These are phyloP conservation scores for Siderastrea radians DNA, from an alignment of 92 coral and sea anemone species.

Conservation along the genomic window DNA sequence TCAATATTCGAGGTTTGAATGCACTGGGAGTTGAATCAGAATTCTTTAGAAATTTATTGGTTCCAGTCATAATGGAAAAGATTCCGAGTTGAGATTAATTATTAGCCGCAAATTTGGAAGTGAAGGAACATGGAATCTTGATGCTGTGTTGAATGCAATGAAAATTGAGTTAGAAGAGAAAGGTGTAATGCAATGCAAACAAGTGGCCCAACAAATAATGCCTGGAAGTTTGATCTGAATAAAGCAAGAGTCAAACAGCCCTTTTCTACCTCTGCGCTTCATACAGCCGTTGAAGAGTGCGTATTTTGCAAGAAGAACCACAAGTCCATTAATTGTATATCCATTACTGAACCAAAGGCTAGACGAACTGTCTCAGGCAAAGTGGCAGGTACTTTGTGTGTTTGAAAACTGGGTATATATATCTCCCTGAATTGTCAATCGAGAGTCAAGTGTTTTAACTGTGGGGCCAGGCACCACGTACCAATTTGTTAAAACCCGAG, in stretches of 20 bases:
- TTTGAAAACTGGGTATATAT: too few species aligned
- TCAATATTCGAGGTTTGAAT: conserved; percentile 52
- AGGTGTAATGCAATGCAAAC: background rate
- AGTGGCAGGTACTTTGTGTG: too few species aligned
- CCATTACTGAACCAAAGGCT: conserved; percentile 1
- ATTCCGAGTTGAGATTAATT: conserved; percentile 49
- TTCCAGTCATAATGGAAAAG: conserved; percentile 61
- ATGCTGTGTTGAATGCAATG: background rate
- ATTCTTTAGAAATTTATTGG: conserved; percentile 58
- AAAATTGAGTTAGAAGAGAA: conserved; percentile 2
- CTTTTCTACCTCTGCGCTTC: background rate
- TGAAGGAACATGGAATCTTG: background rate
- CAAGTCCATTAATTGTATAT: background rate
- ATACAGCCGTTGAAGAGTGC: background rate
- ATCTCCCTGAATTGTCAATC: background rate
- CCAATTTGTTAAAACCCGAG: too few species aligned
- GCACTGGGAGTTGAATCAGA: conserved; percentile 50
- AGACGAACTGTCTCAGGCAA: conserved; percentile 22
- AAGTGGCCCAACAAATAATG: background rate
- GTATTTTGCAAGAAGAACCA: conserved; percentile 7
- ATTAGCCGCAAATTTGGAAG: conserved; percentile 3
- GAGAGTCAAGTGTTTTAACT: background rate
- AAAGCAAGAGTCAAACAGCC: conserved; percentile 4
- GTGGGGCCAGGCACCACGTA: too few species aligned
- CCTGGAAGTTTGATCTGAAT: background rate